Conservation (phyloP, 2,797 vertebrate genomes). For the Trichosurus vulpecula region DNA sequence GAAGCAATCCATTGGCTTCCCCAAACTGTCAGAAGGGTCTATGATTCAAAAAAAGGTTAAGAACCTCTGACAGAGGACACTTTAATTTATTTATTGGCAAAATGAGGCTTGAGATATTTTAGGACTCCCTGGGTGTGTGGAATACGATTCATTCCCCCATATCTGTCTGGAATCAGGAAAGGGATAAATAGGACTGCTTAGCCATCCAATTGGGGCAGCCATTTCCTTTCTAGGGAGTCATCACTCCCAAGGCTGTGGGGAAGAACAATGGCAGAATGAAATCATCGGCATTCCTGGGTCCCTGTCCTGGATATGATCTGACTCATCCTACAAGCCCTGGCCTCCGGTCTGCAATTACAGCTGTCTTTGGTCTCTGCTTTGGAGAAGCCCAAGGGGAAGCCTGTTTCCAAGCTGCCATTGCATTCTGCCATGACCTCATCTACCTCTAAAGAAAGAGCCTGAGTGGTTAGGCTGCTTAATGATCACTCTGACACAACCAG, state of each 20-base stretch:
- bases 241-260: background rate
- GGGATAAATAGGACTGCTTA: background rate
- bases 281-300: background rate
- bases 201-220: background rate
- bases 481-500: background rate
- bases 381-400: background rate
- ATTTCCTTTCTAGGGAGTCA: background rate
- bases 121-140: background rate
- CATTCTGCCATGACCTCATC: background rate
- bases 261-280: background rate
- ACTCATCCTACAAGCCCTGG: background rate
- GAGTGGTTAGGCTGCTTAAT: background rate
- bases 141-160: background rate
- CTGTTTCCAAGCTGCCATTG: background rate
- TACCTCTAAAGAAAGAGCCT: background rate
- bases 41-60: background rate
- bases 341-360: background rate
- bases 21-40: background rate
- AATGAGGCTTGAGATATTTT: background rate
- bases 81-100: background rate
- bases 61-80: background rate
- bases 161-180: background rate
- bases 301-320: background rate
- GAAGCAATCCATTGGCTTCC: background rate
- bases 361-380: background rate